Percentiles rank a stretch among this genome's conserved stretches.
Evolutionary conservation across 2,797 vertebrate genomes (phyloP).

Genomic region (Macrochelys suwanniensis): DNA sequence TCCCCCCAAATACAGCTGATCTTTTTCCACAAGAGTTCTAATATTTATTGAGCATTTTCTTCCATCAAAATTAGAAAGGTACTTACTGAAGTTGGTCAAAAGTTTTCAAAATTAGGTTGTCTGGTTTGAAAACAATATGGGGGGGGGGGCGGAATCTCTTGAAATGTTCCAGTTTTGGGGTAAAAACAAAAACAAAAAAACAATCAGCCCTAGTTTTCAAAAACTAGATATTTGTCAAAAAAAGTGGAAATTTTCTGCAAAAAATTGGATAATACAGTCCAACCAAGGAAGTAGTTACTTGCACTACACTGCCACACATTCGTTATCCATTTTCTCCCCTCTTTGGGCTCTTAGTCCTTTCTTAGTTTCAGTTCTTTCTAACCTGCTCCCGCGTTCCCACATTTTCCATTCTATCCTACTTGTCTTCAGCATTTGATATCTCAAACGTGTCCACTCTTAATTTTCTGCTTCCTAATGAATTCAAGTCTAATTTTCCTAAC

Average conservation of each 20-base stretch:
- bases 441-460: constrained; percentile 33
- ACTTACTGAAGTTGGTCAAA: background rate
- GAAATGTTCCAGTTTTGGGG: no score
- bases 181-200: no score
- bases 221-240: no score
- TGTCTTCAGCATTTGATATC: constrained; percentile 37
- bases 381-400: background rate
- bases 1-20: background rate
- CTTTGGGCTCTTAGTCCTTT: background rate
- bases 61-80: background rate
- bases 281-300: background rate
- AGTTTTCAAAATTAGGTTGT: background rate
- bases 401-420: background rate
- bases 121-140: no score
- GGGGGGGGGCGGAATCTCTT: no score
- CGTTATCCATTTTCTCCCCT: background rate
- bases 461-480: constrained; percentile 53
- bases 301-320: background rate
- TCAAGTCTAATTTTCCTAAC: constrained; percentile 58
- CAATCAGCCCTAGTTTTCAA: background rate
- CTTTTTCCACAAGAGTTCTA: background rate
- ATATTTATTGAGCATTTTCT: rapidly evolving
- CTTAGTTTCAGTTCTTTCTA: constrained; percentile 3
- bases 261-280: background rate
- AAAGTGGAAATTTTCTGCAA: no score